Conservation (phyloP, 2,888 invertebrate species). For the Orgyia antiqua region DNA sequence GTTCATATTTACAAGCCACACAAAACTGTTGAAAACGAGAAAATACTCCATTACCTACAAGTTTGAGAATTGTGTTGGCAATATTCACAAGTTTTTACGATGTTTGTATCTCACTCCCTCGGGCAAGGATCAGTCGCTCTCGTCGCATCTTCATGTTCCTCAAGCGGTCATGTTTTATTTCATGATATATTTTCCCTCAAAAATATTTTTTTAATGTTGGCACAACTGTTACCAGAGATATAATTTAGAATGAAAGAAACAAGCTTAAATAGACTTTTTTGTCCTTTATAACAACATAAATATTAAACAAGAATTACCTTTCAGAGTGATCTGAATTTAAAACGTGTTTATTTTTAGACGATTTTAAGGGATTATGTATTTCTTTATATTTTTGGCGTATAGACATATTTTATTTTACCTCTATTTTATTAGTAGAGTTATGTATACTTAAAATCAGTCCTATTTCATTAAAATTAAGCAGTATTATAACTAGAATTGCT, state of each 20-base stretch:
- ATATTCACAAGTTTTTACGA: conserved; percentile 61
- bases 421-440: too few species aligned
- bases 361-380: too few species aligned
- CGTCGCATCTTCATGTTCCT: conserved; percentile 58
- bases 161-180: conserved; percentile 47
- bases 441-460: too few species aligned
- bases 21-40: conserved; percentile 38
- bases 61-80: conserved; percentile 54
- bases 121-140: conserved; percentile 50
- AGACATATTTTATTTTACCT: too few species aligned
- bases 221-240: conserved; percentile 19
- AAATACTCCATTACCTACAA: conserved; percentile 49
- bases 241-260: conserved; percentile 23
- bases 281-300: too few species aligned
- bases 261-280: conserved; percentile 15
- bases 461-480: too few species aligned
- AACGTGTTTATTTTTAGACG: too few species aligned
- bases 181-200: conserved; percentile 35
- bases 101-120: conserved; percentile 46
- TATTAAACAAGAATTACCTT: too few species aligned
- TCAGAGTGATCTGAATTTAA: too few species aligned
- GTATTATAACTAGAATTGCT: too few species aligned
- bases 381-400: too few species aligned
- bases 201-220: conserved; percentile 28
- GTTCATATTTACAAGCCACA: conserved; percentile 31